A percentile compares a stretch with the other conserved stretches of the same genome.
Conservation (phyloP, 2,888 invertebrate genomes). For the Actias luna region DNA sequence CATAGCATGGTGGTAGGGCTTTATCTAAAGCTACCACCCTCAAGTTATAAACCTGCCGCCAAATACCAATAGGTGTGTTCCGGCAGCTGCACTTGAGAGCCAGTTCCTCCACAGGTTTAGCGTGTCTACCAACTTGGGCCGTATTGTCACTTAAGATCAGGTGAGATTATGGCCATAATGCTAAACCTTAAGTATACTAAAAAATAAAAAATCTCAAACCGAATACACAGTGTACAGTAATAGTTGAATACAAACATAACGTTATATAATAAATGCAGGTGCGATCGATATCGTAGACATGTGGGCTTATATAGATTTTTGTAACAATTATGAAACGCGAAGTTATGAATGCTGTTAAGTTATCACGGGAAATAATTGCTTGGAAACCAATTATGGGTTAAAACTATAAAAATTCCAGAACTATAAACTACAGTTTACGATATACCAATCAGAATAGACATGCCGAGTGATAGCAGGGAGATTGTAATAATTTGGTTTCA, state of each 20-base stretch:
- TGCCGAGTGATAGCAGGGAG: background rate
- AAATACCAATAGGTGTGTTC: too few relatives aligned
- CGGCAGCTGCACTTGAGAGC: too few relatives aligned
- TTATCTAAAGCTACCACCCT: too few relatives aligned
- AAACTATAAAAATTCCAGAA: background rate
- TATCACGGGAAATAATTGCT: background rate
- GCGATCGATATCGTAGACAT: background rate
- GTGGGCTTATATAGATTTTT: background rate
- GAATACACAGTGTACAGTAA: background rate
- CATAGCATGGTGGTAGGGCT: too few relatives aligned
- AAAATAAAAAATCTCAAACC: background rate
- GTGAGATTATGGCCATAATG: too few relatives aligned
- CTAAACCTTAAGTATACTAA: too few relatives aligned
- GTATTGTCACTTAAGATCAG: too few relatives aligned
- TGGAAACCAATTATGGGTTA: background rate
- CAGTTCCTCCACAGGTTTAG: too few relatives aligned
- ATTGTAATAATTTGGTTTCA: too few relatives aligned
- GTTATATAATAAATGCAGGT: slow-evolving; percentile 42
- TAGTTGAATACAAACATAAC: background rate
- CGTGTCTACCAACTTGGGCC: too few relatives aligned
- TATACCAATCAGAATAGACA: background rate
- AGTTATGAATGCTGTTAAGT: background rate
- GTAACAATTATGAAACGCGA: background rate
- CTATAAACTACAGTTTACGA: background rate
- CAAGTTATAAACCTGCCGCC: too few relatives aligned